phyloP scores from a whole-genome alignment of 2,888 invertebrate genomes.

The Malachius bipustulatus region DNA sequence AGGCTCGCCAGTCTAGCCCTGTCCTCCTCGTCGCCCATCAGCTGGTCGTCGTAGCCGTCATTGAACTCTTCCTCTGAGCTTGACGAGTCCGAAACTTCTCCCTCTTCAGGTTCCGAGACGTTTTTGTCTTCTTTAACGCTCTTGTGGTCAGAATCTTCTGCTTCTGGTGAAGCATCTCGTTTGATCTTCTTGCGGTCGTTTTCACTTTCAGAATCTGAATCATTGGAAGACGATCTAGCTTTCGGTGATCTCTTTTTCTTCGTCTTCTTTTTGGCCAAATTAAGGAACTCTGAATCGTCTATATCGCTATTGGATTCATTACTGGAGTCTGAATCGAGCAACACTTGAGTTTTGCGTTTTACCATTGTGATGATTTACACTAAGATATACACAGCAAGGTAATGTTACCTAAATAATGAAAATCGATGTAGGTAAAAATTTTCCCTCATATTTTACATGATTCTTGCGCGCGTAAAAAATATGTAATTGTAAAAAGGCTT shows the following conservation, averaged over 20 bases:
- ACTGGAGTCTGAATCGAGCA: conserved; percentile 74
- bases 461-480: too few relatives aligned
- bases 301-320: conserved; percentile 69
- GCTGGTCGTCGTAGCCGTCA: conserved; percentile 92
- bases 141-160: conserved; percentile 31
- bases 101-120: conserved; percentile 74
- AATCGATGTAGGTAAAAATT: too few relatives aligned
- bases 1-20: conserved; percentile 77
- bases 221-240: conserved; percentile 28
- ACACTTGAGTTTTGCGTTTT: conserved; percentile 71
- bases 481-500: too few relatives aligned
- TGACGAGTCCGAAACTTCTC: conserved; percentile 60
- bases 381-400: too few relatives aligned
- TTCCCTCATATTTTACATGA: too few relatives aligned
- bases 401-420: too few relatives aligned
- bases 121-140: conserved; percentile 38
- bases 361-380: conserved; percentile 52
- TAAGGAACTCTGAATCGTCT: conserved; percentile 77
- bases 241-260: conserved; percentile 42
- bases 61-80: conserved; percentile 79
- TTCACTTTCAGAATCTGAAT: conserved; percentile 28
- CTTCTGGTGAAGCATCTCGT: conserved; percentile 6
- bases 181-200: conserved; percentile 27
- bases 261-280: conserved; percentile 70
- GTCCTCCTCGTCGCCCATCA: conserved; percentile 96